Base-by-base conservation (phyloP, 1,140 invertebrate species). In the Trissolcus basalis region DNA sequence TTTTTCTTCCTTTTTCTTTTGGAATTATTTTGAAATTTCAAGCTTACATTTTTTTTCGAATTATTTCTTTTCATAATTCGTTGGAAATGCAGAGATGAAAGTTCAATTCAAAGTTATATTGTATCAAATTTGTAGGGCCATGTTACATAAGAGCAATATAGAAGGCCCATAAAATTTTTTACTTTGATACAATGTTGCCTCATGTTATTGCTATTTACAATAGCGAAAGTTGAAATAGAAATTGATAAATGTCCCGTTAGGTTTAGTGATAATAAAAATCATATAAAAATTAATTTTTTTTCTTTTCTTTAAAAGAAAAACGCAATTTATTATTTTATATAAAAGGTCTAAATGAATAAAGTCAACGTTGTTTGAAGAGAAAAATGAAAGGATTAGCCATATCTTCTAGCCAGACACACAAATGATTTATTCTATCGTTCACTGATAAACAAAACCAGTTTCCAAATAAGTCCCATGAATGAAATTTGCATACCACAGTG, bases 361-460 rank as follows among this genome's bases (percentile, higher is more conserved):
- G n/a, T 39, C 1, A 39, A 3, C n/a, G 36, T 39, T 27, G 6
- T 27, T 27, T 27, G 19, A 3, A 39, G n/a, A n/a, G n/a, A n/a
- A n/a, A n/a, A n/a, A n/a, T n/a, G n/a, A n/a, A 11, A 39, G 36
- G 36, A 4, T 39, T 39, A 27, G 1, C 1, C n/a, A 39, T 44
- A 7, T 13, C 13, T 13, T 44, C 12, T 14, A 3, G 7, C 13
- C 3, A 13, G 13, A 44, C 12, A 39, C n/a, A 3, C n/a, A 13
- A 44, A 44, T 44, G 43, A 13, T 44, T 44, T 13, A 13, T 44
- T 44, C 43, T 14, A 44, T 44, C 12, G 13, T 10, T 43, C 14
- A 33, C 32, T 49, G 56, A 60, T 49, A 49, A 60, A 60, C 44
- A 36, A 60, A 60, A 49, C 56, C 56, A 60, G 56, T 60, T 60